Percentiles rank a stretch among this genome's conserved stretches.
phyloP scores from a whole-genome alignment of 2,888 invertebrate species.

The Latheticus oryzae region DNA sequence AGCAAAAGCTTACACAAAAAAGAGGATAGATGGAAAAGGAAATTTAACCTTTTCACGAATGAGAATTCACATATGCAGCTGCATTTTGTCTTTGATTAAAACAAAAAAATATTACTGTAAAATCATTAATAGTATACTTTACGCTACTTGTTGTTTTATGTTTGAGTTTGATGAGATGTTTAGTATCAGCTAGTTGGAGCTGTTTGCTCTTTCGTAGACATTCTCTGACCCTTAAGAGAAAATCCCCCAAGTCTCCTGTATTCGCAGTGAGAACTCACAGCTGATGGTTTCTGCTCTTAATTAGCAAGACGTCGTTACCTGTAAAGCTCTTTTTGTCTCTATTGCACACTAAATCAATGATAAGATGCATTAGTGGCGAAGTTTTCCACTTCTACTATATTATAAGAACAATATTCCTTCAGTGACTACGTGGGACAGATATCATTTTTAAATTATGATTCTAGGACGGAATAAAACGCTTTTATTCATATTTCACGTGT shows the following conservation, averaged over 20 bases:
- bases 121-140: too few relatives aligned
- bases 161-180: too few relatives aligned
- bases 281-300: constrained; percentile 20
- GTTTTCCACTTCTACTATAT: constrained; percentile 18
- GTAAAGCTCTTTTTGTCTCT: constrained; percentile 8
- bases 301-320: constrained; percentile 18
- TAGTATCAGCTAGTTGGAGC: too few relatives aligned
- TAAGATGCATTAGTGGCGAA: constrained; percentile 27
- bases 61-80: too few relatives aligned
- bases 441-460: constrained; percentile 43
- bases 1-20: too few relatives aligned
- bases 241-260: constrained; percentile 22
- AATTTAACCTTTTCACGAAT: too few relatives aligned
- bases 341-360: constrained; percentile 31
- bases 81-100: too few relatives aligned
- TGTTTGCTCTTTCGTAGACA: constrained; percentile 3
- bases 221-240: constrained; percentile 8
- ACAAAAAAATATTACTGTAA: too few relatives aligned
- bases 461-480: constrained; percentile 43
- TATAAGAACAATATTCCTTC: constrained; percentile 38
- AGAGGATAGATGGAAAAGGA: too few relatives aligned
- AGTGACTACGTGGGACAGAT: constrained; percentile 35
- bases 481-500: constrained; percentile 53
- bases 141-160: too few relatives aligned
- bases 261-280: constrained; percentile 20